Base-by-base conservation (phyloP, 2,797 vertebrate genomes). In the Gambelia wislizenii region DNA sequence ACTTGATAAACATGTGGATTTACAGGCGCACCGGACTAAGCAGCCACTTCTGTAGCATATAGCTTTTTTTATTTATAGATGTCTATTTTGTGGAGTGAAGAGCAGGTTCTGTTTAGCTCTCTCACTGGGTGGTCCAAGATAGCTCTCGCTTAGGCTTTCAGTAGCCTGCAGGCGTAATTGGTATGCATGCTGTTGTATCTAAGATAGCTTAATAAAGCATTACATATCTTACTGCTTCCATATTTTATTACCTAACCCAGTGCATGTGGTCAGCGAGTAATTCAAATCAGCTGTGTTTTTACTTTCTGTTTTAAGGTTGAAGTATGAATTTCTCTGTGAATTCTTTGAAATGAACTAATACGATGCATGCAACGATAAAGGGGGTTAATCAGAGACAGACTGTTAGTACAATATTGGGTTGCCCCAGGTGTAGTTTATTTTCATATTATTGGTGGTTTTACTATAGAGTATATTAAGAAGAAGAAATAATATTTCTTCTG, bases 231-330 rank as follows among this genome's bases (percentile, higher is more conserved):
- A 96, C 97, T 96, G 97, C 98, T 98, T 98, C 98, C 98, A 97
- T 98, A 97, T 98, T 98, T 98, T 97, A 98, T 98, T 98, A 98
- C 98, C 97, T 97, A 97, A 97, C 96, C 96, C 97, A 96, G 97
- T 97, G 98, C 98, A 98, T 98, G 98, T 98, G 98, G 98, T 98
- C 98, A 97, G 94, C 86, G 95, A 97, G 97, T 99, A 99, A 99
- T 99, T 97, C 98, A 98, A 98, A 98, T 98, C 99, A 99, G 98
- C 98, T 99, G 99, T 99, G 98, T 98, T 98, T 98, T 98, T 97
- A 97, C 97, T 98, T 97, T 97, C 97, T 96, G 96, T 96, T 96
- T 97, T 97, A 96, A 97, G 97, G 97, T 96, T 91, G 96, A 97
- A 97, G 97, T 96, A 96, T 97, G 96, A 97, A 97, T 96, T 97